phyloP scores from a whole-genome alignment of 2,113 vertebrate species.

The Aix galericulata region DNA sequence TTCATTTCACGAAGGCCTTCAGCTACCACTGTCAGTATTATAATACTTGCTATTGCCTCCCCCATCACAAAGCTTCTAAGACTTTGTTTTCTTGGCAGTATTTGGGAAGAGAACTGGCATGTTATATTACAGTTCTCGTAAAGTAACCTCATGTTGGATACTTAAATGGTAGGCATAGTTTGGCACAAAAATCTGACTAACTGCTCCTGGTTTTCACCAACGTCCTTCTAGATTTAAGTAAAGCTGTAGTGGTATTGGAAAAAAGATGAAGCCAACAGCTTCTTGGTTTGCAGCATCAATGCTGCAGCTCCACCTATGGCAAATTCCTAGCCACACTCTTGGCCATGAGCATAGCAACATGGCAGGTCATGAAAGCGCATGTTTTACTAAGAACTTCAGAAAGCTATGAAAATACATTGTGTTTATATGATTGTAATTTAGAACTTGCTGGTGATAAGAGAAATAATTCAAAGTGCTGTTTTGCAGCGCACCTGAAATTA shows the following conservation, averaged over 20 bases:
- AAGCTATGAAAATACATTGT: background rate
- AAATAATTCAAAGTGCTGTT: conserved; percentile 20
- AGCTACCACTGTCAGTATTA: background rate
- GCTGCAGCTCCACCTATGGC: fast-evolving
- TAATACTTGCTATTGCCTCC: background rate
- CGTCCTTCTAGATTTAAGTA: conserved; percentile 20
- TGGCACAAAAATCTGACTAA: conserved; percentile 12
- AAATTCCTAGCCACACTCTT: background rate
- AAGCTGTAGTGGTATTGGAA: background rate
- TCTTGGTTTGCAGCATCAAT: background rate
- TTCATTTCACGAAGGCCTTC: conserved; percentile 10
- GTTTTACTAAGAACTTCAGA: conserved; percentile 37
- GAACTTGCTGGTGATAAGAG: conserved; percentile 26
- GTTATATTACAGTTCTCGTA: background rate
- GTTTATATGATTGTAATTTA: conserved; percentile 34
- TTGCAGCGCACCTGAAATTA: conserved; percentile 18
- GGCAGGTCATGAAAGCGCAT: background rate
- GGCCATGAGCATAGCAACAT: background rate
- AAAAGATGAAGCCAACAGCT: background rate
- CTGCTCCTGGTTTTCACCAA: background rate
- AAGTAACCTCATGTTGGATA: background rate
- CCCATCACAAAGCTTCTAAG: background rate
- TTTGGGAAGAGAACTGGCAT: background rate
- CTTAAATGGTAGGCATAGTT: background rate
- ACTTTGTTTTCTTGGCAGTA: background rate